Conservation (phyloP, 2,113 vertebrate species). For the Theropithecus gelada region DNA sequence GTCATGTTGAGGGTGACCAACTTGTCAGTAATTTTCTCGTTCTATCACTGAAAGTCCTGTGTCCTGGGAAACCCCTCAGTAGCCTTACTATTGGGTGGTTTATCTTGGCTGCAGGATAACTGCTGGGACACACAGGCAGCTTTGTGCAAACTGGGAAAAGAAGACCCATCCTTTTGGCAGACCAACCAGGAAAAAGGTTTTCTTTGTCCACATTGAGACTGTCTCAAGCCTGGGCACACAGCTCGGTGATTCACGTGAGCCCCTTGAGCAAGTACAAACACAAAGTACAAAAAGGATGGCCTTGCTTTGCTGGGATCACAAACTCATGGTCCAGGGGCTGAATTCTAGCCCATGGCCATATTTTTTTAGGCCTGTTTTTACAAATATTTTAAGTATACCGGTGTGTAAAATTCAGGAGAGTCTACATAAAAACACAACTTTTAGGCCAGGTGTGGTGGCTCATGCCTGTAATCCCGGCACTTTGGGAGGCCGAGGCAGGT, state of each 20-base stretch:
- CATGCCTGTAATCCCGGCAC: too few species aligned
- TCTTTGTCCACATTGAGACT: rapidly evolving
- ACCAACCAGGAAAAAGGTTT: background rate
- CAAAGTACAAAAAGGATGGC: background rate
- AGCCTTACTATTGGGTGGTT: background rate
- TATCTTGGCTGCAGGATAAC: background rate
- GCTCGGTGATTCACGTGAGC: background rate
- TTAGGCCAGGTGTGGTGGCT: too few species aligned
- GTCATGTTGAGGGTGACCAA: rapidly evolving
- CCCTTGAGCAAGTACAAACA: background rate
- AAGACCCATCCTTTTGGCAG: background rate
- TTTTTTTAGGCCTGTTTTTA: background rate
- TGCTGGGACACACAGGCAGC: too few species aligned
- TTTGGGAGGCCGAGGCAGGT: too few species aligned
- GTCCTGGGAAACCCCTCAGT: background rate
- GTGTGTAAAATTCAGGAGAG: background rate
- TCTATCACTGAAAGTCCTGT: too few species aligned
- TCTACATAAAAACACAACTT: background rate
- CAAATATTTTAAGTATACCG: background rate
- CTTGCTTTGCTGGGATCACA: background rate
- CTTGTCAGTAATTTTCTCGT: background rate
- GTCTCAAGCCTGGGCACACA: background rate
- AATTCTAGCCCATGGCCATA: background rate
- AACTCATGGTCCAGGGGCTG: background rate
- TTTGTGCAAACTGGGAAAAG: background rate